Conservation (phyloP, 2,113 vertebrate genomes). For the Fukomys damarensis region DNA sequence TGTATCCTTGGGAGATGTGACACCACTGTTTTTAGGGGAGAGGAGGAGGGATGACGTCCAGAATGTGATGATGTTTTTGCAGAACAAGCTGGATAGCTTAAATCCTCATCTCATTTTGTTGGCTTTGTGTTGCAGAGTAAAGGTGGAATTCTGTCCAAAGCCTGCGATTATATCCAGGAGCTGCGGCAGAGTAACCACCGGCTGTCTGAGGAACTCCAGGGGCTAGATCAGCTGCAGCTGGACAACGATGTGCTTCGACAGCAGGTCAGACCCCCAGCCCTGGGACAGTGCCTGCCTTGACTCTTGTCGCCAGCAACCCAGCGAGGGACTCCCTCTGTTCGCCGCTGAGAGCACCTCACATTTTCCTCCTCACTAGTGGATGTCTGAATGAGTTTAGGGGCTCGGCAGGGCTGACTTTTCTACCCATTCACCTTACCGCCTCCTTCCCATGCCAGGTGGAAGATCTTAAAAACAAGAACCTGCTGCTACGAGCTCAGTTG, state of each 20-base stretch:
- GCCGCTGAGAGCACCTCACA: not conserved
- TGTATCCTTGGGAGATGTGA: not conserved
- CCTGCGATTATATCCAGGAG: slow-evolving; percentile 97
- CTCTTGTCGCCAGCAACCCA: not conserved
- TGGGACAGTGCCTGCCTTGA: no score
- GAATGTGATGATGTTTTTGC: not conserved
- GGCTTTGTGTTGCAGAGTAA: slow-evolving; percentile 89
- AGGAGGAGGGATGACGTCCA: not conserved
- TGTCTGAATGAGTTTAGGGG: not conserved
- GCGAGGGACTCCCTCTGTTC: no score
- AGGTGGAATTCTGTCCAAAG: slow-evolving; percentile 96
- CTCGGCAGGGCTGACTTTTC: not conserved
- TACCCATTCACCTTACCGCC: not conserved
- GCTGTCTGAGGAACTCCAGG: slow-evolving; percentile 91
- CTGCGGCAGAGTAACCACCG: slow-evolving; percentile 93
- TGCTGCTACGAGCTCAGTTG: slow-evolving; percentile 92
- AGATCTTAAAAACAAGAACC: slow-evolving; percentile 95
- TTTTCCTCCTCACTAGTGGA: not conserved
- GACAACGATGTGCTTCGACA: slow-evolving; percentile 95
- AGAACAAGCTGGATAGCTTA: not conserved
- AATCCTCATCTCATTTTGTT: not conserved
- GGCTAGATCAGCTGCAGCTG: slow-evolving; percentile 92
- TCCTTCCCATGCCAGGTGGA: slow-evolving; percentile 87
- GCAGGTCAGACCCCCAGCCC: slow-evolving; percentile 85
- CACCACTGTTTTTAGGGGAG: not conserved